These are phyloP conservation scores for Phenganax marumi DNA, from an alignment of 92 coral and sea anemone genomes.

Conservation along the genomic window DNA sequence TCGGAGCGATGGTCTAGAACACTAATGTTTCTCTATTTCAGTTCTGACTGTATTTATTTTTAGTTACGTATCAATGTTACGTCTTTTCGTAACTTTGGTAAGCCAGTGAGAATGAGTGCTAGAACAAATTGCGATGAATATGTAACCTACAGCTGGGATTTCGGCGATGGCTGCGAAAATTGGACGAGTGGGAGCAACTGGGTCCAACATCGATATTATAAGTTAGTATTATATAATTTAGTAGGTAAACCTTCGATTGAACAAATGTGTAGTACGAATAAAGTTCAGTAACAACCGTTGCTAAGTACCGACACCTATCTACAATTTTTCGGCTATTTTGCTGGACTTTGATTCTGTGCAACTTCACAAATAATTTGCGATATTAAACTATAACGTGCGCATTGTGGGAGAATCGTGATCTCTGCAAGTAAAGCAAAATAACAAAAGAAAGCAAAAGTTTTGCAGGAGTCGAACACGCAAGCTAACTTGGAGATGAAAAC, in stretches of 20 bases:
- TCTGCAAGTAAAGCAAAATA: too few species aligned
- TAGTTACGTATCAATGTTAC: neutral
- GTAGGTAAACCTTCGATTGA: neutral
- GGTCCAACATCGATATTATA: constrained; percentile 9
- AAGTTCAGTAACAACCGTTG: too few species aligned
- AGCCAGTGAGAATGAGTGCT: neutral
- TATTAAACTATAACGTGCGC: too few species aligned
- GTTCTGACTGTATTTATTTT: neutral
- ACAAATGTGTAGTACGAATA: too few species aligned
- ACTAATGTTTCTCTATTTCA: neutral
- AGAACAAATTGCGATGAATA: neutral
- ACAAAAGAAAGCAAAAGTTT: too few species aligned
- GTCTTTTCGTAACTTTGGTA: constrained; percentile 8
- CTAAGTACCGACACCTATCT: too few species aligned
- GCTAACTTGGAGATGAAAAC: too few species aligned
- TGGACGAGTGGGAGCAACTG: neutral
- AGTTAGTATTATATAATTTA: neutral
- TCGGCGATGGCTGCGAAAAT: neutral
- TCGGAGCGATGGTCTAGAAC: neutral
- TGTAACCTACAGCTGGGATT: neutral
- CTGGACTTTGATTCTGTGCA: too few species aligned
- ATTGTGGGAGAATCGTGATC: too few species aligned
- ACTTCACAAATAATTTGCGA: too few species aligned
- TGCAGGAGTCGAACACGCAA: too few species aligned
- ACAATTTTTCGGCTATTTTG: too few species aligned